Base-by-base conservation (phyloP, 1,140 invertebrate species). In the Drosophila pseudoobscura region DNA sequence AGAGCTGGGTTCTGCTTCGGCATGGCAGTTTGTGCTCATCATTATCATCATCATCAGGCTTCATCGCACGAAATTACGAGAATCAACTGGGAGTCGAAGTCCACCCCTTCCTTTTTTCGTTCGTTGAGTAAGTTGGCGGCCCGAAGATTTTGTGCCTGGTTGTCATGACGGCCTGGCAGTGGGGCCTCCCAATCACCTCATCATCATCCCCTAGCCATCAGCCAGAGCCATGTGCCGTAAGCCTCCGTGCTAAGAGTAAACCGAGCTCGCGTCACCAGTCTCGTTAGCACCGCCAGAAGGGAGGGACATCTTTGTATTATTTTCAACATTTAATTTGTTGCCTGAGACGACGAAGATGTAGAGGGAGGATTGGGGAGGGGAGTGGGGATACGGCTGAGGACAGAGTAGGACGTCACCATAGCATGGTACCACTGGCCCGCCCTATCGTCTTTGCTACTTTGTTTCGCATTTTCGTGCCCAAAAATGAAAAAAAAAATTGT, bases 251-350 rank as follows among this genome's bases (percentile, higher is more conserved):
- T 72, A 79, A 76, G 57, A 75, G 83, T 88, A 88, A 89, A 83
- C 79, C 77, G 83, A 87, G 83, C 75, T 63, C 74, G 63, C 62
- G 62, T 79, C 73, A 76, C 53, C 63, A 63, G 58, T 53, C 75
- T 78, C 80, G 80, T 85, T 84, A 84, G 66, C 78, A 53, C 66
- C 75, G 75, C 68, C 75, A 73, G 83, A 54, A 84, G 75, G 84
- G 75, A 75, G 60, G 46, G 61, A 87, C 74, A 80, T 88, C 84
- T 88, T 88, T 88, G 84, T 88, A 88, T 88, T 88, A 88, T 88
- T 88, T 88, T 88, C 83, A 83, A 71, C 83, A 88, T 88, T 88
- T 88, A 88, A 88, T 88, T 88, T 88, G 83, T 88, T 88, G 83
- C 78, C 72, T 75, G 78, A 84, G 72, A 88, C 83, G 79, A 78